Conservation (phyloP, 2,113 vertebrate genomes). For the Entosphenus tridentatus region DNA sequence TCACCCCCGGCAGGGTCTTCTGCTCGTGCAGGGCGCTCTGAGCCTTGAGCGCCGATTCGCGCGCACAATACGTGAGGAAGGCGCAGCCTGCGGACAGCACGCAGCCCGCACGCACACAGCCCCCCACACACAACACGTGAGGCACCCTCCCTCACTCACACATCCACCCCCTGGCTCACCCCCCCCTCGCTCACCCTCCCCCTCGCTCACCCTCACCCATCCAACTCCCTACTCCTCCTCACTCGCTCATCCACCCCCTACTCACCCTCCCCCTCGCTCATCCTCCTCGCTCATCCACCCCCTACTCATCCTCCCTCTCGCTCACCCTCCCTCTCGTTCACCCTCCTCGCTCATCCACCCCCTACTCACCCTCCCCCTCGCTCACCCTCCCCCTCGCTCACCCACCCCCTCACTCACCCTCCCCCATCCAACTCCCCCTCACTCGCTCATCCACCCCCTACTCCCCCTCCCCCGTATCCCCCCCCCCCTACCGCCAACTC, state of each 20-base stretch:
- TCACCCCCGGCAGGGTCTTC: conserved; percentile 65
- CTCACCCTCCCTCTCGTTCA: background rate
- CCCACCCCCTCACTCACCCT: too few relatives aligned
- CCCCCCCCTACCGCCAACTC: too few relatives aligned
- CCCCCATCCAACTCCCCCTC: too few relatives aligned
- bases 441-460: too few relatives aligned
- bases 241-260: too few relatives aligned
- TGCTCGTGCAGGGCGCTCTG: conserved; percentile 71
- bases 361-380: too few relatives aligned
- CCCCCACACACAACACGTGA: background rate
- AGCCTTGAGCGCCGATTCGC: conserved; percentile 64
- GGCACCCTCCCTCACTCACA: conserved; percentile 11
- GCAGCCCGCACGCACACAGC: conserved; percentile 12
- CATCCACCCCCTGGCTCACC: background rate
- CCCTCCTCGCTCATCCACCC: conserved; percentile 10
- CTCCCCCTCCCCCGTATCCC: conserved; percentile 7
- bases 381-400: background rate
- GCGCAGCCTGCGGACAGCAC: conserved; percentile 38
- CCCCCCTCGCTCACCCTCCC: too few relatives aligned
- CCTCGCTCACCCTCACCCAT: too few relatives aligned
- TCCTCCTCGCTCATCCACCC: background rate
- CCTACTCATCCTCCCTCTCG: background rate
- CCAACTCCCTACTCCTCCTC: too few relatives aligned
- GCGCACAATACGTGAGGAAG: conserved; percentile 66
- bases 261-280: too few relatives aligned